Evolutionary conservation across 2,888 invertebrate species (phyloP).

Genomic region (Drosophila peninsularis): DNA sequence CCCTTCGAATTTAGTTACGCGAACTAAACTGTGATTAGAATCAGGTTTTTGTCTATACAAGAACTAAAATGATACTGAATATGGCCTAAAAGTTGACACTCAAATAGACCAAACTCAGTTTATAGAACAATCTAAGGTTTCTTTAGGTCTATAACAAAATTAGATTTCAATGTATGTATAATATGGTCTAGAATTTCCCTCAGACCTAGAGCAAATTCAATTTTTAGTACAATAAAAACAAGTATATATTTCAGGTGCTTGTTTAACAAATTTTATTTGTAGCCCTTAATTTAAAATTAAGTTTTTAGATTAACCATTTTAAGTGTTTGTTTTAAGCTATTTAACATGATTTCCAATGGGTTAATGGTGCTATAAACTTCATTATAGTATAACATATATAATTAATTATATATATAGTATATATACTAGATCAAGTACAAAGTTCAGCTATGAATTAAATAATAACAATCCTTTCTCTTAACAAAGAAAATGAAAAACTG

Average conservation of each 20-base stretch:
- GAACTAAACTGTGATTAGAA: not conserved
- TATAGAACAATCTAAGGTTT: too few species aligned
- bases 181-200: too few species aligned
- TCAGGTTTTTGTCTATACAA: not conserved
- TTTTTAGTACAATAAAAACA: not conserved
- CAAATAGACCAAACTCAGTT: not conserved
- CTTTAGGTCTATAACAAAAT: too few species aligned
- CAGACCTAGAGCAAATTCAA: not conserved
- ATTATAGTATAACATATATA: not conserved
- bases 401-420: not conserved
- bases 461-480: constrained; percentile 2
- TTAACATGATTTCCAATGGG: constrained; percentile 4
- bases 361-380: not conserved
- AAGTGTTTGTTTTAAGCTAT: not conserved
- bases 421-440: constrained; percentile 1
- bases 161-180: too few species aligned
- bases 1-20: too few species aligned
- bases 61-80: not conserved
- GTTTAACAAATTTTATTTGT: constrained; percentile 9
- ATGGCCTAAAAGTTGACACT: too few species aligned
- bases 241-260: not conserved
- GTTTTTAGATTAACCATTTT: too few species aligned
- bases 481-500: not conserved
- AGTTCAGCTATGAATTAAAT: not conserved
- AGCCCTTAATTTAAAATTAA: not conserved